phyloP scores from a whole-genome alignment of 2,888 invertebrate genomes.

The Hypselothyrea guttata region DNA sequence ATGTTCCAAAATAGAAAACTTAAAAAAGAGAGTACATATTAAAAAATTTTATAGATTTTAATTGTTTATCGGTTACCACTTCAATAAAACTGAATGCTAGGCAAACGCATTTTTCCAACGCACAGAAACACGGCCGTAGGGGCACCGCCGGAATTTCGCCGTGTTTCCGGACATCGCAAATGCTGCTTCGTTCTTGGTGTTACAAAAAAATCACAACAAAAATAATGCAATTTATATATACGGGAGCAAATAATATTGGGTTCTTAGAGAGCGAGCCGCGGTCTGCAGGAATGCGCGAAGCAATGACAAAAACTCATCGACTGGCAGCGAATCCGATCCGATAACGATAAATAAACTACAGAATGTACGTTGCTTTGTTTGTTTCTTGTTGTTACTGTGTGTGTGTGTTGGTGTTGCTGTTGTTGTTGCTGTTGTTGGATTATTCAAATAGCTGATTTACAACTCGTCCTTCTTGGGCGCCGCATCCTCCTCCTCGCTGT shows the following conservation, averaged over 20 bases:
- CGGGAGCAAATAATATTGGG: slow-evolving; percentile 34
- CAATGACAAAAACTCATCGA: slow-evolving; percentile 67
- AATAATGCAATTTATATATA: slow-evolving; percentile 34
- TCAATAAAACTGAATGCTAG: slow-evolving; percentile 70
- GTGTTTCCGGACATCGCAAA: slow-evolving; percentile 4
- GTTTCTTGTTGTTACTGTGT: slow-evolving; percentile 28
- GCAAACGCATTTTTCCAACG: slow-evolving; percentile 23
- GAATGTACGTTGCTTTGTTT: slow-evolving; percentile 74
- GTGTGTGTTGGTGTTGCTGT: slow-evolving; percentile 39
- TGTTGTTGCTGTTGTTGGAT: slow-evolving; percentile 53
- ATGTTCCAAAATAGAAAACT: slow-evolving; percentile 73
- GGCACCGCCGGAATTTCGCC: slow-evolving; percentile 33
- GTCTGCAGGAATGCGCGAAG: slow-evolving; percentile 14
- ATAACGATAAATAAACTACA: slow-evolving; percentile 67
- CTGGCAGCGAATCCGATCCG: slow-evolving; percentile 45
- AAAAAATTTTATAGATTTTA: slow-evolving; percentile 58
- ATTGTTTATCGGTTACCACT: slow-evolving; percentile 43
- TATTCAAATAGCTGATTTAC: slow-evolving; percentile 71
- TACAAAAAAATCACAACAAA: slow-evolving; percentile 41
- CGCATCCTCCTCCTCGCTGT: slow-evolving; percentile 75
- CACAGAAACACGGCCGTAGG: slow-evolving; percentile 17
- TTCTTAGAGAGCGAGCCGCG: slow-evolving; percentile 37
- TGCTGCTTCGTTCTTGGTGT: slow-evolving; percentile 17
- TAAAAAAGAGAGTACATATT: slow-evolving; percentile 65
- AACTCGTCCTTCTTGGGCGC: slow-evolving; percentile 82